phyloP scores from a whole-genome alignment of 2,113 vertebrate genomes.

The Nannospalax galili region DNA sequence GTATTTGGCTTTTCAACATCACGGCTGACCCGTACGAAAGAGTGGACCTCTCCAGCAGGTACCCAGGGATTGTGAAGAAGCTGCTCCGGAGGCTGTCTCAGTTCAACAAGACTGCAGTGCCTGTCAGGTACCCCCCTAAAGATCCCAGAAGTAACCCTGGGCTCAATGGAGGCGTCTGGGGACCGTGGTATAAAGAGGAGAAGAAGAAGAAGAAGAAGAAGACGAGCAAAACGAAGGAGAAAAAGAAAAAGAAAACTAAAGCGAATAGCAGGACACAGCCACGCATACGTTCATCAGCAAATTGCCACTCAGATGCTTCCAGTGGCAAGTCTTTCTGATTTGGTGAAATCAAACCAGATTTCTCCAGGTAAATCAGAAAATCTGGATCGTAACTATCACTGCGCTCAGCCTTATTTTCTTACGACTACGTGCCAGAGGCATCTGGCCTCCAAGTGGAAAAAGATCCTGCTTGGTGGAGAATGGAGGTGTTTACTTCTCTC shows the following conservation, averaged over 20 bases:
- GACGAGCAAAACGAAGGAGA: conserved; percentile 82
- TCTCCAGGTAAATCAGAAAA: conserved; percentile 24
- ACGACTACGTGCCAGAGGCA: neutral
- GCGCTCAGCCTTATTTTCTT: neutral
- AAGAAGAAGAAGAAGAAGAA: conserved; percentile 87
- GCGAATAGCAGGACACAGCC: conserved; percentile 83
- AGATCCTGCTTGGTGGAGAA: neutral
- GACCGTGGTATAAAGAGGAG: conserved; percentile 95
- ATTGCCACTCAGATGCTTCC: conserved; percentile 67
- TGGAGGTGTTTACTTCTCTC: neutral
- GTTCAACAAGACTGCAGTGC: conserved; percentile 95
- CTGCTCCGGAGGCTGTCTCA: conserved; percentile 91
- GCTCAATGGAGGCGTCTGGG: conserved; percentile 97
- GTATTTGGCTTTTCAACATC: conserved; percentile 99
- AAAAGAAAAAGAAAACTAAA: conserved; percentile 88
- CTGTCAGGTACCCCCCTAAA: conserved; percentile 94
- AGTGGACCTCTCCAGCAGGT: conserved; percentile 91
- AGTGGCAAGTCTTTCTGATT: neutral
- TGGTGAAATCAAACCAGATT: neutral
- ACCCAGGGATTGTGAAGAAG: conserved; percentile 94
- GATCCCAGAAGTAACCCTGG: conserved; percentile 96
- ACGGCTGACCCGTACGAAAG: conserved; percentile 96
- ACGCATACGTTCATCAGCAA: conserved; percentile 63
- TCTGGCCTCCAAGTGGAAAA: neutral
- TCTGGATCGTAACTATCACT: conserved; percentile 36